phyloP scores from a whole-genome alignment of 1,140 invertebrate genomes.

The Drosophila mojavensis region DNA sequence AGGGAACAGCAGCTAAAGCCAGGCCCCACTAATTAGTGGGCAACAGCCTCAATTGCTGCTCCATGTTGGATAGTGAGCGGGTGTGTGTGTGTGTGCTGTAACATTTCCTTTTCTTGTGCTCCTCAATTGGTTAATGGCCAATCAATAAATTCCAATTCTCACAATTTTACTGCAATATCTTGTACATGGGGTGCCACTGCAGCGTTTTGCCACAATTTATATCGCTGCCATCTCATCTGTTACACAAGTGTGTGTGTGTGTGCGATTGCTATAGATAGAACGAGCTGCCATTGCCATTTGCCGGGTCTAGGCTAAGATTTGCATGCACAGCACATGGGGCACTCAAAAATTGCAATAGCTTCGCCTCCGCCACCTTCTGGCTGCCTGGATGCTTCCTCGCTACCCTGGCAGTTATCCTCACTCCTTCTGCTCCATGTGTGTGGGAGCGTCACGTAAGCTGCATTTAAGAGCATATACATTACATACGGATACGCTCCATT shows the following conservation, averaged over 20 bases:
- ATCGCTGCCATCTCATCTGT: constrained; percentile 78
- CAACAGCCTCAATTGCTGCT: constrained; percentile 41
- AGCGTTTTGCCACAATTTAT: constrained; percentile 81
- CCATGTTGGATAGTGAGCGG: background rate
- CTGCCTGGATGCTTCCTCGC: background rate
- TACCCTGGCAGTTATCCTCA: constrained; percentile 22
- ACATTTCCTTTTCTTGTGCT: constrained; percentile 40
- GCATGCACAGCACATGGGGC: constrained; percentile 65
- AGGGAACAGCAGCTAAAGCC: background rate
- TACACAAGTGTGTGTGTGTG: constrained; percentile 57
- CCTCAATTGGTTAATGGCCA: constrained; percentile 79
- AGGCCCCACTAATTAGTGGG: constrained; percentile 36
- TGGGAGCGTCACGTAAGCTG: constrained; percentile 72
- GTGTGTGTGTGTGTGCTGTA: background rate
- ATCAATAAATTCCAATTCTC: constrained; percentile 83
- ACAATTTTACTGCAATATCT: constrained; percentile 80
- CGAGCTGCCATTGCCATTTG: constrained; percentile 58
- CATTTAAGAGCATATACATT: constrained; percentile 80
- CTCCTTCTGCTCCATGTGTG: constrained; percentile 19
- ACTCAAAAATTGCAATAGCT: constrained; percentile 72
- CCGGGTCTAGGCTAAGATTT: constrained; percentile 72
- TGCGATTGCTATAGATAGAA: constrained; percentile 21
- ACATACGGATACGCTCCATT: constrained; percentile 80
- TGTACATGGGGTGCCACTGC: constrained; percentile 69
- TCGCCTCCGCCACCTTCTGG: constrained; percentile 9